These are phyloP conservation scores for Gymnarchus niloticus DNA, from an alignment of 2,113 vertebrate species.

Conservation along the genomic window DNA sequence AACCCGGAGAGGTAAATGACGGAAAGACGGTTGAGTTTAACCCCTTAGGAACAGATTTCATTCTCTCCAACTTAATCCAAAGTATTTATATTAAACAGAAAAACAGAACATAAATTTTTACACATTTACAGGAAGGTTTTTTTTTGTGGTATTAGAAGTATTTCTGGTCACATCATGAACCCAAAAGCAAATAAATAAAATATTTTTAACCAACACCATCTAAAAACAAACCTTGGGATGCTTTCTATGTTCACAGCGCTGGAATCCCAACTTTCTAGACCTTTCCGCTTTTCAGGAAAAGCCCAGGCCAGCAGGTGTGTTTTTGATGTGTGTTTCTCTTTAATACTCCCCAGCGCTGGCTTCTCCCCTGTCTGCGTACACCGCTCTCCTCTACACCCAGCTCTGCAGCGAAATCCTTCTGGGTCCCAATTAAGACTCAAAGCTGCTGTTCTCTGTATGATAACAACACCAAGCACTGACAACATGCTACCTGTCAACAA, in stretches of 20 bases:
- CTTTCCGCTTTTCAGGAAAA: conserved; percentile 38
- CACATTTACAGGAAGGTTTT: conserved; percentile 34
- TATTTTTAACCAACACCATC: conserved; percentile 37
- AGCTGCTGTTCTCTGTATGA: conserved; percentile 81
- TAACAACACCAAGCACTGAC: conserved; percentile 79
- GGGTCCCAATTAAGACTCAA: conserved; percentile 90
- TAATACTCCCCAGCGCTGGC: conserved; percentile 35
- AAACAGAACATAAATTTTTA: conserved; percentile 12
- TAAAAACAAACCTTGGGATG: conserved; percentile 24
- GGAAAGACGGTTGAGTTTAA: conserved; percentile 16
- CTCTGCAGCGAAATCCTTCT: conserved; percentile 73
- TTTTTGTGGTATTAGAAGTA: conserved; percentile 26
- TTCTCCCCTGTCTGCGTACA: conserved; percentile 31
- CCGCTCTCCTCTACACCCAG: conserved; percentile 43
- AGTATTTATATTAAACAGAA: background rate
- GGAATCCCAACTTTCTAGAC: conserved; percentile 20
- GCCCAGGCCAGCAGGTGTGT: conserved; percentile 34
- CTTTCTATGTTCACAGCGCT: conserved; percentile 24
- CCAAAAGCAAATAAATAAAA: conserved; percentile 31
- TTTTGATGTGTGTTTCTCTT: conserved; percentile 43
- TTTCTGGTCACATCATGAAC: conserved; percentile 35
- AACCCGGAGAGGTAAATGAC: background rate
- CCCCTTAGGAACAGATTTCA: conserved; percentile 1
- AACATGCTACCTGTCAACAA: conserved; percentile 88
- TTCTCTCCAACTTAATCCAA: background rate